Evolutionary conservation across 1,140 invertebrate species (phyloP).

Genomic region (Epicauta chinensis): DNA sequence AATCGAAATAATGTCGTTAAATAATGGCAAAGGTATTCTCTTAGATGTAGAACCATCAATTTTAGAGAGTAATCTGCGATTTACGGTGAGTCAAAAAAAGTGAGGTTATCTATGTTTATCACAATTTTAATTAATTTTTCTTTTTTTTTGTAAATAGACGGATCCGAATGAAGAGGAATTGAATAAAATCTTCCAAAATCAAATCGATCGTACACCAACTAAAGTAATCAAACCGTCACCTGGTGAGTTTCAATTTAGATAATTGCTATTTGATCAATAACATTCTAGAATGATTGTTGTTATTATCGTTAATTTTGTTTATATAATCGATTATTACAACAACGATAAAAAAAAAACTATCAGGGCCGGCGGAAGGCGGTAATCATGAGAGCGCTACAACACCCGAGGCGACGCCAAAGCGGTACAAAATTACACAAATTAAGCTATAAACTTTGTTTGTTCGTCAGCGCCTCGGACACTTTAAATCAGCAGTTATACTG

Average conservation of each 20-base stretch:
- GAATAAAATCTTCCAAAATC: conserved; percentile 21
- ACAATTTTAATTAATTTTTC: neutral
- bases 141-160: conserved; percentile 13
- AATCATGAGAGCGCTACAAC: no score
- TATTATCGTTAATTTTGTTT: no score
- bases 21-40: conserved; percentile 12
- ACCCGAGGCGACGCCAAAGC: no score
- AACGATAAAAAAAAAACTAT: no score
- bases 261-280: no score
- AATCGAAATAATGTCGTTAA: neutral
- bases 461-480: no score
- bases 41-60: conserved; percentile 40
- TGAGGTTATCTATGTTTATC: neutral
- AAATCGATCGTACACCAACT: conserved; percentile 19
- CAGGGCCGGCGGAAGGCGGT: no score
- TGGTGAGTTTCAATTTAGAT: conserved; percentile 22
- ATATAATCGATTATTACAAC: no score
- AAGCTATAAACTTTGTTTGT: no score
- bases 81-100: conserved; percentile 38
- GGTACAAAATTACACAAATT: no score
- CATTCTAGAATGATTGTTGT: no score
- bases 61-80: conserved; percentile 44
- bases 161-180: conserved; percentile 25
- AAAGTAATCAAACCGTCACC: conserved; percentile 32
- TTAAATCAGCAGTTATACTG: no score